Conservation (phyloP, 2,113 vertebrate genomes). For the Sterna hirundo region DNA sequence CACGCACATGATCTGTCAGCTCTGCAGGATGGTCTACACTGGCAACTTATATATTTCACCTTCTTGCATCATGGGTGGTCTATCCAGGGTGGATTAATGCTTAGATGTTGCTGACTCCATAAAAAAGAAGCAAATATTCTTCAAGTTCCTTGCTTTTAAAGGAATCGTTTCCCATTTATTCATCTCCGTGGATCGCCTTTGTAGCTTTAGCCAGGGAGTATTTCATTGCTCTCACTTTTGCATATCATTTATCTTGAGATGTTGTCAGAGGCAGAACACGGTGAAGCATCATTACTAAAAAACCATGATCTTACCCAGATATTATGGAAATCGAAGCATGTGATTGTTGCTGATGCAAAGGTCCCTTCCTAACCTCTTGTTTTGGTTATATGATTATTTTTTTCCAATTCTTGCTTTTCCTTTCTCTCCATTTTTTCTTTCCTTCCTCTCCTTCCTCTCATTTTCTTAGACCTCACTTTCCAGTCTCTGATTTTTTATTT, state of each 20-base stretch:
- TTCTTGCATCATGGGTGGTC: neutral
- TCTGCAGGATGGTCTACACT: neutral
- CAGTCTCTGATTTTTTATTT: neutral
- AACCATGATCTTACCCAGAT: neutral
- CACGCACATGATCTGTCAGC: accelerated
- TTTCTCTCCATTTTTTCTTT: neutral
- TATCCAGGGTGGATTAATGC: neutral
- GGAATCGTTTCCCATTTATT: neutral
- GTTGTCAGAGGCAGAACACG: neutral
- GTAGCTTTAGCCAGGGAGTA: neutral
- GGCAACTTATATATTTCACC: neutral
- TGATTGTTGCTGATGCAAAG: neutral
- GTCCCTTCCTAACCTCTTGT: neutral
- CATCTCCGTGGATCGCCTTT: neutral
- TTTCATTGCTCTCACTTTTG: neutral
- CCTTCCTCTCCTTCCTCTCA: neutral
- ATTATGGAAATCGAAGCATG: neutral
- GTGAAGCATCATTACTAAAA: neutral
- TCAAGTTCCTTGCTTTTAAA: neutral
- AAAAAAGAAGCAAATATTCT: neutral
- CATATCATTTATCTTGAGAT: neutral
- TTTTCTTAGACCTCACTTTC: neutral
- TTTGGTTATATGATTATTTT: neutral
- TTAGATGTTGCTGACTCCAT: neutral
- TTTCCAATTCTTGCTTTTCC: neutral